Percentiles rank a stretch among this genome's conserved stretches.
These are phyloP conservation scores for Delichon dasypus DNA, from an alignment of 2,797 vertebrate genomes.

Conservation along the genomic window DNA sequence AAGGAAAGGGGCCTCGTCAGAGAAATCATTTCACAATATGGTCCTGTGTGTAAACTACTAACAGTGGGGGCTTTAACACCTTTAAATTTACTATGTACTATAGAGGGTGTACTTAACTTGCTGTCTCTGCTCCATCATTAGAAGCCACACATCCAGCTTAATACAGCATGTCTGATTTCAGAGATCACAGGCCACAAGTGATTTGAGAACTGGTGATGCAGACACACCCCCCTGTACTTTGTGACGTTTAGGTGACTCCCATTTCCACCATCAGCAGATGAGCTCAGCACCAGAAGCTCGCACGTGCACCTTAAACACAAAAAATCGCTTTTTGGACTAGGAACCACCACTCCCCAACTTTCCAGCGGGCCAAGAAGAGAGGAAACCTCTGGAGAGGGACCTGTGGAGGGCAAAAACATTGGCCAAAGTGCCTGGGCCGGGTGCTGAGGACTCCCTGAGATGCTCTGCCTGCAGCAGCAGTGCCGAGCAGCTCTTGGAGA, in stretches of 20 bases:
- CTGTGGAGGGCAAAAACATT: accelerated
- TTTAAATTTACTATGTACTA: background rate
- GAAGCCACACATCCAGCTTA: background rate
- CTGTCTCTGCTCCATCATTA: background rate
- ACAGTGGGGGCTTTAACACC: background rate
- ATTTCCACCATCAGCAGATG: accelerated
- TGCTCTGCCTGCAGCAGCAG: background rate
- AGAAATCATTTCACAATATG: background rate
- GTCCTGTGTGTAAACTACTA: background rate
- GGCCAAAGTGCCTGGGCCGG: background rate
- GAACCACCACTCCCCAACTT: background rate
- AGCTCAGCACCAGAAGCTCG: background rate
- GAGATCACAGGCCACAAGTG: background rate
- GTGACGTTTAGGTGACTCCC: background rate
- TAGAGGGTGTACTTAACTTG: background rate
- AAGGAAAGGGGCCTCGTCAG: background rate
- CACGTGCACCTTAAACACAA: background rate
- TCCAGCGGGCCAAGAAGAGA: accelerated
- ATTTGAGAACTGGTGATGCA: accelerated
- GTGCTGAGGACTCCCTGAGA: background rate
- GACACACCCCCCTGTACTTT: accelerated
- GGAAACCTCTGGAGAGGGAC: accelerated
- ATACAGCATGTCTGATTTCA: background rate
- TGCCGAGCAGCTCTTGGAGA: background rate
- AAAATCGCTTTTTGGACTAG: background rate